Evolutionary conservation across 2,888 invertebrate species (phyloP).

Genomic region (Lepidochrysops patricia): DNA sequence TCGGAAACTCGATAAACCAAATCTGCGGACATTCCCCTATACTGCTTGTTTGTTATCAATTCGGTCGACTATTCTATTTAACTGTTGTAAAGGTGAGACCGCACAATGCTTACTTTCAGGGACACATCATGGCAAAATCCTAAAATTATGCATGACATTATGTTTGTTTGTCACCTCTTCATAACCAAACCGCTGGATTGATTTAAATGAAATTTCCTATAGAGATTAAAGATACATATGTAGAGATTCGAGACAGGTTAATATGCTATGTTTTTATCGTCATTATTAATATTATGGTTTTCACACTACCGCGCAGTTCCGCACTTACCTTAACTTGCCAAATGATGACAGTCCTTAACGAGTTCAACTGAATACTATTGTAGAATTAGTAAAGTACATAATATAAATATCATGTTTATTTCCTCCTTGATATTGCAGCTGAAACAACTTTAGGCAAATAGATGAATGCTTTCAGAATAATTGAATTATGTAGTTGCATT

Average conservation of each 20-base stretch:
- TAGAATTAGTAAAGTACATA: neutral
- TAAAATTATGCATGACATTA: no score
- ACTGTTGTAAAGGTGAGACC: no score
- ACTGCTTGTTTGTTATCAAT: conserved; percentile 15
- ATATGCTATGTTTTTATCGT: no score
- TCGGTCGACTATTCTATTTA: conserved; percentile 19
- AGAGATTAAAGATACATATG: no score
- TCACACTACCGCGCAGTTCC: no score
- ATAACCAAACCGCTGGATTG: no score
- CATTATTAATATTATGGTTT: no score
- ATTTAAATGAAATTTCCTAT: no score
- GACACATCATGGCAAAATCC: no score
- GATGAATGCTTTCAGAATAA: neutral
- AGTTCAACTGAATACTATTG: neutral
- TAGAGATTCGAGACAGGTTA: no score
- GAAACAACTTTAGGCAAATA: neutral
- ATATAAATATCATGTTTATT: neutral
- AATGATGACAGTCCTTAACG: conserved; percentile 18
- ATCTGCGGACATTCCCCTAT: conserved; percentile 15
- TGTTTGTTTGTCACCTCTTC: no score
- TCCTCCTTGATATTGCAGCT: neutral
- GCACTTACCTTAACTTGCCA: conserved; percentile 4
- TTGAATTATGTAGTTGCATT: neutral
- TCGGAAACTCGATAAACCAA: neutral
- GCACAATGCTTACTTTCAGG: no score